These are phyloP conservation scores for Epizoanthus ramosus DNA, from an alignment of 92 coral and sea anemone genomes.

Conservation along the genomic window DNA sequence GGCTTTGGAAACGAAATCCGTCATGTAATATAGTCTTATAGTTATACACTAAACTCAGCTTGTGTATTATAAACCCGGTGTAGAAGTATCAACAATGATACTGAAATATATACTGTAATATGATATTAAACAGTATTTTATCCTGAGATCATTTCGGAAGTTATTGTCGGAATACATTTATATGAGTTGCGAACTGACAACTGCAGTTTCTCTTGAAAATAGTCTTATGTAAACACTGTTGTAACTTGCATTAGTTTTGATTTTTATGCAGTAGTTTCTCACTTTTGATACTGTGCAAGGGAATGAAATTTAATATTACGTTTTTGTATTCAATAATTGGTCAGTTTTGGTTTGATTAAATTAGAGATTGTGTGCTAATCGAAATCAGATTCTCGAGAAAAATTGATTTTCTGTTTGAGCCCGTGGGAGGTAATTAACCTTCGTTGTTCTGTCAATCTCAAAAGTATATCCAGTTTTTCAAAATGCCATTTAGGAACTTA, in stretches of 20 bases:
- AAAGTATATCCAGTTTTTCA: too few relatives aligned
- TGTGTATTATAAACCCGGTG: neutral
- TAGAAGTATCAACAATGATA: neutral
- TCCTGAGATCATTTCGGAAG: neutral
- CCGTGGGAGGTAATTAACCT: too few relatives aligned
- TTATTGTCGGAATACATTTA: neutral
- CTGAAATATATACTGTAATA: neutral
- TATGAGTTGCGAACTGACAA: neutral
- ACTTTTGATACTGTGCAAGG: neutral
- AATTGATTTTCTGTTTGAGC: too few relatives aligned
- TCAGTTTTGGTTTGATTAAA: too few relatives aligned
- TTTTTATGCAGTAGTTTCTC: constrained; percentile 2
- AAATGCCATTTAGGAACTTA: too few relatives aligned
- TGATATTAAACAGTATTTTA: neutral
- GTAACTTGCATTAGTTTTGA: constrained; percentile 17
- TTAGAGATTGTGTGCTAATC: too few relatives aligned
- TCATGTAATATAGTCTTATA: neutral
- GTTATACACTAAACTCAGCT: neutral
- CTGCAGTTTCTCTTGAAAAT: neutral
- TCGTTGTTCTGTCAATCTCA: too few relatives aligned
- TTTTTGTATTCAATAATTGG: neutral
- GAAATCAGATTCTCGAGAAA: too few relatives aligned
- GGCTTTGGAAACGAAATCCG: too few relatives aligned
- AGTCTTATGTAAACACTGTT: constrained; percentile 22
- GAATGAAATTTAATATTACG: neutral